These are phyloP conservation scores for Melanostoma mellinum DNA, from an alignment of 2,888 invertebrate genomes.

Conservation along the genomic window DNA sequence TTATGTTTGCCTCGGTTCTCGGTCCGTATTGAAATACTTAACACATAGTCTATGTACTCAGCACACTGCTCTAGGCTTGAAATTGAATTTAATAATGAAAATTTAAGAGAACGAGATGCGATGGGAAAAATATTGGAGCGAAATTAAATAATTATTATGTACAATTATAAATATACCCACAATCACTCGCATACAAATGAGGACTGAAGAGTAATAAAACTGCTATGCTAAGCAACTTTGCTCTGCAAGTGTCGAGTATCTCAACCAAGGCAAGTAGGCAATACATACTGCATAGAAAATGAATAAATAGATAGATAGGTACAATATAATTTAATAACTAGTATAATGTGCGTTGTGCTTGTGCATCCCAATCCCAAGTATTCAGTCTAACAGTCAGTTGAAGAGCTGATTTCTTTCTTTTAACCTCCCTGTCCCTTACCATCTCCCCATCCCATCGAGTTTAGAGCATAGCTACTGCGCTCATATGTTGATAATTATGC, in stretches of 20 bases:
- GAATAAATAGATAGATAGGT: constrained; percentile 39
- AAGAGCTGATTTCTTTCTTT: constrained; percentile 39
- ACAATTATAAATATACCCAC: constrained; percentile 66
- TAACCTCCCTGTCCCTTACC: not conserved
- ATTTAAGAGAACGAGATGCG: constrained; percentile 67
- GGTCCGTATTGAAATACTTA: constrained; percentile 67
- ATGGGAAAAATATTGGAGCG: constrained; percentile 66
- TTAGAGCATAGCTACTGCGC: not conserved
- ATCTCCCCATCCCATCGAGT: no score
- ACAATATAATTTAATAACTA: constrained; percentile 29
- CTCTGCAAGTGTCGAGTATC: constrained; percentile 31
- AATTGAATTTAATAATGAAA: constrained; percentile 72
- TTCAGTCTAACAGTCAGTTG: constrained; percentile 37
- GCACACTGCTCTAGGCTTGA: constrained; percentile 49
- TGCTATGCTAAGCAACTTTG: constrained; percentile 62
- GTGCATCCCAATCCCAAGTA: constrained; percentile 36
- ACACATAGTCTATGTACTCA: constrained; percentile 49
- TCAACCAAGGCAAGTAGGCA: constrained; percentile 46
- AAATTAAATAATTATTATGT: constrained; percentile 72
- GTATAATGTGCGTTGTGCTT: constrained; percentile 28
- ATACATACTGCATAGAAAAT: constrained; percentile 32
- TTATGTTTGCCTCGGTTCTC: constrained; percentile 26
- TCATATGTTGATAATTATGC: constrained; percentile 58
- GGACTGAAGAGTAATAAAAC: constrained; percentile 48
- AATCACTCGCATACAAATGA: constrained; percentile 21